These are phyloP conservation scores for Pangasianodon hypophthalmus DNA, from an alignment of 2,113 vertebrate genomes.

Conservation along the genomic window DNA sequence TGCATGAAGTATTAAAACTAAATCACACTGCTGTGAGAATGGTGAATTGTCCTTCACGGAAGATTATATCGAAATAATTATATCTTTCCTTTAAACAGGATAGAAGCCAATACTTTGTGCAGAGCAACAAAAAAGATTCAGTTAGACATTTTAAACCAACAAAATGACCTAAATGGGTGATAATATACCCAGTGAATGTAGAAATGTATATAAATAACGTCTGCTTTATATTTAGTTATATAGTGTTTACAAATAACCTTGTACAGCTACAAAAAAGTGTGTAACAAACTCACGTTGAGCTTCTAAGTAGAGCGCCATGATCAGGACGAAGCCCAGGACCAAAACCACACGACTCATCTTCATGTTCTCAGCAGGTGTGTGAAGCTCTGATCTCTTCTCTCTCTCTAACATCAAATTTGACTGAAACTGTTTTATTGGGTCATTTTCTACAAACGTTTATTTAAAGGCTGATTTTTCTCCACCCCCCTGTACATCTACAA, in stretches of 20 bases:
- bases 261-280: neutral
- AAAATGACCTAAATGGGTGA: neutral
- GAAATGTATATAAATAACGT: neutral
- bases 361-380: conserved; percentile 17
- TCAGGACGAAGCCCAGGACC: conserved; percentile 1
- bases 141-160: neutral
- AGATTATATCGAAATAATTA: too few relatives aligned
- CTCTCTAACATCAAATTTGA: neutral
- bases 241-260: too few relatives aligned
- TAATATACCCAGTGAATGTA: neutral
- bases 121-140: neutral
- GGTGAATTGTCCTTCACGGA: too few relatives aligned
- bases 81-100: too few relatives aligned
- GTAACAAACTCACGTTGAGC: neutral
- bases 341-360: neutral
- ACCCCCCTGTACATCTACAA: too few relatives aligned
- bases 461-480: neutral
- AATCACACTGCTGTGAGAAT: too few relatives aligned
- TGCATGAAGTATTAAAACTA: neutral
- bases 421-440: too few relatives aligned
- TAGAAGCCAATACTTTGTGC: too few relatives aligned
- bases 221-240: neutral
- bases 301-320: neutral
- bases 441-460: neutral
- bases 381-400: neutral